phyloP scores from a whole-genome alignment of 2,113 vertebrate species.

The Rallus limicola region DNA sequence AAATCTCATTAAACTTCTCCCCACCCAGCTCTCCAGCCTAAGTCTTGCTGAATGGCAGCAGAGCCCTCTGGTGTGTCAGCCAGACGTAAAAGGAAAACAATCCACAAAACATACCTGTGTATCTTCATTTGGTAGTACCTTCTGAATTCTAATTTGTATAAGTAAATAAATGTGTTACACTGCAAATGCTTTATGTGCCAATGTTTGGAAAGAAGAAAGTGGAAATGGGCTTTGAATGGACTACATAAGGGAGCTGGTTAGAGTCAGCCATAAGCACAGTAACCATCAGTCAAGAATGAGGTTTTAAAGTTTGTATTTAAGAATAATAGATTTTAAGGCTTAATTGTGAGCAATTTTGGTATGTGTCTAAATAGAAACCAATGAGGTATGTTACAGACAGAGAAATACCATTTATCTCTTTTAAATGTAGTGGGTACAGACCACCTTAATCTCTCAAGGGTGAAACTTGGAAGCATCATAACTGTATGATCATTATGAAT shows the following conservation, averaged over 20 bases:
- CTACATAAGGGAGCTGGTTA: not conserved
- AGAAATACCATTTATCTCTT: not conserved
- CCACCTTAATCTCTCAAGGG: not conserved
- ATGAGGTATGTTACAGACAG: not conserved
- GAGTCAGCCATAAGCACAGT: not conserved
- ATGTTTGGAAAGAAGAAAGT: not conserved
- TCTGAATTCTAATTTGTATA: not conserved
- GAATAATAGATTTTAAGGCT: not conserved
- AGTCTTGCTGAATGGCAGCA: no score
- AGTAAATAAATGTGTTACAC: not conserved
- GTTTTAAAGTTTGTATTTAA: not conserved
- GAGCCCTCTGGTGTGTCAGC: no score
- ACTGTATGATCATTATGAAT: not conserved
- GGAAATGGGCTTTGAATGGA: not conserved
- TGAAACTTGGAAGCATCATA: not conserved
- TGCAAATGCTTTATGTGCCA: not conserved
- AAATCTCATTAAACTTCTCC: no score
- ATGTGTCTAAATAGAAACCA: not conserved
- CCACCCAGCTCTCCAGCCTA: no score
- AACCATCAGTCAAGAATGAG: not conserved
- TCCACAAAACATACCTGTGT: not conserved
- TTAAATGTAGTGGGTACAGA: not conserved
- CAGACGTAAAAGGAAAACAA: not conserved
- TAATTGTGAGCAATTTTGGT: not conserved
- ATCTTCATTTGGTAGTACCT: not conserved